A percentile compares a stretch with the other conserved stretches of the same genome.
These are phyloP conservation scores for Anagrus nilaparvatae DNA, from an alignment of 1,140 invertebrate species.

Conservation along the genomic window DNA sequence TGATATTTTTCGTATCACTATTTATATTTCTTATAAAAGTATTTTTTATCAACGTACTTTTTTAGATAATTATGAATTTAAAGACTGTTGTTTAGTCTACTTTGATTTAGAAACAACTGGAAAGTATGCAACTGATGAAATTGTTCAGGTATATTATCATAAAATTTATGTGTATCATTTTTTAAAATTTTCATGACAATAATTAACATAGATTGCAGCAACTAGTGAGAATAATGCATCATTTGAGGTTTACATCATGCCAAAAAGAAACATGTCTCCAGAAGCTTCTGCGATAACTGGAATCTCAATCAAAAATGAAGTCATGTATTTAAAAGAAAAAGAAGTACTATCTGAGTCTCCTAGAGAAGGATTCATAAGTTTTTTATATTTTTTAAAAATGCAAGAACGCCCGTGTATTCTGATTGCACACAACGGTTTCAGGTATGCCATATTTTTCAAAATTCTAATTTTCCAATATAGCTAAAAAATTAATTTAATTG, in stretches of 20 bases:
- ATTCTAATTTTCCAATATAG: too few species aligned
- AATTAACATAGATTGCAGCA: constrained; percentile 9
- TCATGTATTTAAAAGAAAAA: constrained; percentile 9
- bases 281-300: constrained; percentile 6
- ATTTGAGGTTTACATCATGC: constrained; percentile 13
- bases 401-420: constrained; percentile 4
- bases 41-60: not conserved
- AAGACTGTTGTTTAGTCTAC: constrained; percentile 7
- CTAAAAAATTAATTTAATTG: constrained; percentile 8
- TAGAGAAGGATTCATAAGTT: constrained; percentile 1
- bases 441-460: constrained; percentile 1
- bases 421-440: constrained; percentile 14
- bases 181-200: too few species aligned
- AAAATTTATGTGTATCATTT: constrained; percentile 1
- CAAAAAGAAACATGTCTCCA: constrained; percentile 7
- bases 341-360: constrained; percentile 1
- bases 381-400: constrained; percentile 7
- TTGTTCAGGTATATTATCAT: constrained; percentile 10
- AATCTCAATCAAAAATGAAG: not conserved
- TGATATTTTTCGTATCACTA: not conserved
- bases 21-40: not conserved
- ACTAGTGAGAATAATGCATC: not conserved
- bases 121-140: constrained; percentile 5
- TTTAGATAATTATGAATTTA: not conserved
- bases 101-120: constrained; percentile 15